Evolutionary conservation across 1,140 invertebrate genomes (phyloP), one percentile per base, ranked within the genome.

Genomic region (Apis dorsata): DNA sequence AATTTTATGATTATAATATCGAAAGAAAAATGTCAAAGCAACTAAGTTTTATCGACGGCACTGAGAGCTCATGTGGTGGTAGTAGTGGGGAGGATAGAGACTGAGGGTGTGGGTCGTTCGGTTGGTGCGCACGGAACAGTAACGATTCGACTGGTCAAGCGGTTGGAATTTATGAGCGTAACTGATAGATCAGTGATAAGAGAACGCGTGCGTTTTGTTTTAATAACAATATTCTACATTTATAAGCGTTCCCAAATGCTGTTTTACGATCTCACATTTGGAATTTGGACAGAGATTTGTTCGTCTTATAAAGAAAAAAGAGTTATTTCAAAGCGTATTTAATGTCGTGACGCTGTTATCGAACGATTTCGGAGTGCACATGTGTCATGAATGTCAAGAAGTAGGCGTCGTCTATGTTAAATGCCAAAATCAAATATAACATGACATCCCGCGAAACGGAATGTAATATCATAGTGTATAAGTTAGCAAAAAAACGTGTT

Each of bases 21-120:
- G 34, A n/a, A 15, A 24, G 8, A 19, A 55, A 62, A 79, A 51
- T 53, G 24, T 79, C 44, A 79, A 79, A 70, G 57, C 3, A 19
- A 69, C n/a, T 60, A 51, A 68, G 17, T 21, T 79, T 79, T 79
- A 79, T 75, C 24, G 65, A 84, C 86, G 86, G 74, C 55, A 78
- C 86, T 87, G 86, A n/a, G 57, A 24, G 15, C 19, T 59, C 72
- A 34, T 51, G 44, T 60, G 81, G 85, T 65, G 81, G 77, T 55
- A 59, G 63, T 62, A 79, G 60, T 69, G 34, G 79, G 57, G 62
- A 44, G 49, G 13, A 44, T 55, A 69, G 81, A 74, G 77, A 79
- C 72, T 55, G 76, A 84, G 86, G 77, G 86, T 87, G 73, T 84
- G 78, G 85, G 81, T 86, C 77, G 86, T 68, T 71, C n/a, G 81